Conservation (phyloP, 2,888 invertebrate species). For the Platycnemis pennipes region DNA sequence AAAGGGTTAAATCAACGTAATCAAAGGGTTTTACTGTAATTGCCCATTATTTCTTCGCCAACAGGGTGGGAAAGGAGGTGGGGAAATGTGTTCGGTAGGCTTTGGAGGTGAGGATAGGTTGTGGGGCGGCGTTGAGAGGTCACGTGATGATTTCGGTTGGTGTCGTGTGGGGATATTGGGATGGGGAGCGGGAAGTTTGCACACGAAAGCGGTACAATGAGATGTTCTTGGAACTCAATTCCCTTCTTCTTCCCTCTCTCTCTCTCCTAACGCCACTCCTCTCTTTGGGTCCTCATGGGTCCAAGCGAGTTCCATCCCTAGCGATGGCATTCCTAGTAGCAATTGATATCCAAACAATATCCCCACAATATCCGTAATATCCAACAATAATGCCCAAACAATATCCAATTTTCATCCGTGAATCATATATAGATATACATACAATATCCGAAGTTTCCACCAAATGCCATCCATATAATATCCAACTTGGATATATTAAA, state of each 20-base stretch:
- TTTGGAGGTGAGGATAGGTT: not conserved
- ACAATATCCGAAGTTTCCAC: too few relatives aligned
- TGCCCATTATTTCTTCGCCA: constrained; percentile 34
- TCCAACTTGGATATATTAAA: too few relatives aligned
- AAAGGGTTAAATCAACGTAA: constrained; percentile 65
- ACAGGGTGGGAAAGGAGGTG: not conserved
- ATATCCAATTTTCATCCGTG: too few relatives aligned
- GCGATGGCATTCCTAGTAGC: too few relatives aligned
- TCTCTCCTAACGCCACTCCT: not conserved
- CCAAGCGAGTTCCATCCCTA: too few relatives aligned
- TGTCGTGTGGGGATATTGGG: too few relatives aligned
- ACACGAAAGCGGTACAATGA: not conserved
- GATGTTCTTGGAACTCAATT: constrained; percentile 21
- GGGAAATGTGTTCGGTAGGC: not conserved
- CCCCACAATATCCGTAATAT: too few relatives aligned
- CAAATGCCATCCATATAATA: too few relatives aligned
- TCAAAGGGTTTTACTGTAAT: constrained; percentile 61
- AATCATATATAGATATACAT: too few relatives aligned
- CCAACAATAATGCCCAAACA: too few relatives aligned
- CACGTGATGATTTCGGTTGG: not conserved
- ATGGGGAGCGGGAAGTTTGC: not conserved
- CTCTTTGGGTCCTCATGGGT: too few relatives aligned
- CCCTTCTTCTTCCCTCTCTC: not conserved
- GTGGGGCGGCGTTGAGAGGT: not conserved
- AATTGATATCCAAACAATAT: too few relatives aligned